Evolutionary conservation across 2,113 vertebrate genomes (phyloP).

Genomic region (Psophia crepitans): DNA sequence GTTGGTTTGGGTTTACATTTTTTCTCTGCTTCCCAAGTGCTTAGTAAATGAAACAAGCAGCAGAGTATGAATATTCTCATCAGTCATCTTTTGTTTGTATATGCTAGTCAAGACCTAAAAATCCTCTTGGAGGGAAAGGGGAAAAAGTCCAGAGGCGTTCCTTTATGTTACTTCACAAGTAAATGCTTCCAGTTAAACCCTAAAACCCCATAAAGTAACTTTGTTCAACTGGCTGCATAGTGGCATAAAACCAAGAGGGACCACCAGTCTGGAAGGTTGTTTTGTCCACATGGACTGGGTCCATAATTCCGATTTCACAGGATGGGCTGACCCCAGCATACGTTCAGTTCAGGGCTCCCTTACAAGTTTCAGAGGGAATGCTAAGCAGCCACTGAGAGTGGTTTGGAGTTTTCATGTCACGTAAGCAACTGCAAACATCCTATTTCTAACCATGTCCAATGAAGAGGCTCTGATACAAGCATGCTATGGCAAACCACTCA

Average conservation of each 20-base stretch:
- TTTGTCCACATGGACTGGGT: accelerated
- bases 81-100: conserved; percentile 26
- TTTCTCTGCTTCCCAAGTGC: neutral
- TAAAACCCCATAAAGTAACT: neutral
- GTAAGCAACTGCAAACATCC: neutral
- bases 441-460: neutral
- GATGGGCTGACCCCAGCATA: neutral
- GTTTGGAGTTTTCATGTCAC: neutral
- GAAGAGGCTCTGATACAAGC: neutral
- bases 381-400: accelerated
- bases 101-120: neutral
- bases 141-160: neutral
- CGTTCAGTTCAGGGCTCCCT: neutral
- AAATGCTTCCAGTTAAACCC: neutral
- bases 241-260: neutral
- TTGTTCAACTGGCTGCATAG: neutral
- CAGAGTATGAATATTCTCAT: conserved; percentile 17
- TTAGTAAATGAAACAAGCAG: conserved; percentile 21
- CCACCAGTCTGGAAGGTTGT: neutral
- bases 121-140: neutral
- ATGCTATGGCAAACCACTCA: neutral
- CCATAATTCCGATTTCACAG: neutral
- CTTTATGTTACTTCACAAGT: neutral
- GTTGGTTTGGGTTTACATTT: conserved; percentile 20
- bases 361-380: neutral